A percentile compares a stretch with the other conserved stretches of the same genome.
Conservation (phyloP, 2,888 invertebrate genomes). For the Ethmia dodecea region DNA sequence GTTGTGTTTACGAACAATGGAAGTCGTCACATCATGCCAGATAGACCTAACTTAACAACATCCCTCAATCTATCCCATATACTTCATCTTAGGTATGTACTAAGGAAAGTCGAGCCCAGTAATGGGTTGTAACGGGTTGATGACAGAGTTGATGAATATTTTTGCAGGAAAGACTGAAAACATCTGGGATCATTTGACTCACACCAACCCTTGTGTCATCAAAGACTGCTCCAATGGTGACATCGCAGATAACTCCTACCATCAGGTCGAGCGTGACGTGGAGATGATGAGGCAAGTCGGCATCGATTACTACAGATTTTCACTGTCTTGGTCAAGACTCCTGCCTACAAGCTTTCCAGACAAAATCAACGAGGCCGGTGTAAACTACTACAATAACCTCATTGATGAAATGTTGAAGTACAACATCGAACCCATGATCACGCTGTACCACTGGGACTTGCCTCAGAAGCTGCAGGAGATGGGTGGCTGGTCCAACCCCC, state of each 20-base stretch:
- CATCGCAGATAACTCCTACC: slow-evolving; percentile 76
- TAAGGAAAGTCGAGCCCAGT: too few relatives aligned
- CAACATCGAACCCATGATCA: slow-evolving; percentile 78
- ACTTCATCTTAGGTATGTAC: too few relatives aligned
- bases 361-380: slow-evolving; percentile 69
- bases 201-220: slow-evolving; percentile 58
- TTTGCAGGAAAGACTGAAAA: slow-evolving; percentile 70
- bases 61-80: too few relatives aligned
- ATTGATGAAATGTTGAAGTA: slow-evolving; percentile 75
- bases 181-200: slow-evolving; percentile 80
- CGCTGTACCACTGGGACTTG: slow-evolving; percentile 73
- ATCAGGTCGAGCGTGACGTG: slow-evolving; percentile 75
- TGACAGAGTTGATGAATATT: too few relatives aligned
- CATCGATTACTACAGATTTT: slow-evolving; percentile 73
- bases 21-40: too few relatives aligned
- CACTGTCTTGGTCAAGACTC: slow-evolving; percentile 80
- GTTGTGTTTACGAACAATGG: too few relatives aligned
- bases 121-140: too few relatives aligned
- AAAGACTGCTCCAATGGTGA: slow-evolving; percentile 74
- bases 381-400: slow-evolving; percentile 50
- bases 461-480: slow-evolving; percentile 68
- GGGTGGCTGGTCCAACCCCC: slow-evolving; percentile 70
- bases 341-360: slow-evolving; percentile 75
- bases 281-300: slow-evolving; percentile 60
- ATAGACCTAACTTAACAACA: too few relatives aligned